Evolutionary conservation across 2,888 invertebrate genomes (phyloP), one percentile per base, ranked within the genome.

Genomic region (Physocephala rufipes): DNA sequence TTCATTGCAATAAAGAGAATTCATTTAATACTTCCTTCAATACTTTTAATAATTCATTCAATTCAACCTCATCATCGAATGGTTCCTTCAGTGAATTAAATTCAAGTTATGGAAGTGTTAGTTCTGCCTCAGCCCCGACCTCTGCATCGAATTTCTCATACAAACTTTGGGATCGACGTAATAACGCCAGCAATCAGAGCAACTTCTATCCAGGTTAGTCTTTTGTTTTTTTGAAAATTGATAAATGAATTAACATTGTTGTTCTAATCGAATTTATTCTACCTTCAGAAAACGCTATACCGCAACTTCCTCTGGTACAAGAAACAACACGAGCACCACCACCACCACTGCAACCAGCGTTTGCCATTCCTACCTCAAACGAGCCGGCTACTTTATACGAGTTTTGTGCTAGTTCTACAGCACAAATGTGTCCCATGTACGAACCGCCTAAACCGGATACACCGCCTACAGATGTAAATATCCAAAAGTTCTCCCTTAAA

Each of bases 361-460:
- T n/a, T n/a, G n/a, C n/a, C n/a, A n/a, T n/a, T n/a, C n/a, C n/a
- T n/a, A 9, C 30, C 4, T 13, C 16, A 26, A 1, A 47, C 24
- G 53, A 55, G n/a, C 61, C 55, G 19, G 43, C 61, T 7, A 45
- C 68, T 9, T 43, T 68, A 16, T 82, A 81, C 66, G 82, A 84
- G 5, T 64, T 81, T 21, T 76, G 78, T 30, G 81, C 73, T 63
- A 80, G 78, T 67, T n/a, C n/a, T n/a, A 9, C 36, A 36, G 77
- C 77, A 73, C 79, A 77, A 71, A 79, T 81, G 73, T 80, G 79
- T 73, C 79, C 81, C 45, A 76, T 78, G 67, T 83, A 81, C 76
- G 82, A 82, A 53, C 83, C 85, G 69, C 83, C 85, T 1, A 86
- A 85, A 67, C 82, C 84, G 2, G 85, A 85, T 74, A 82, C 84